Base-by-base conservation (phyloP, 2,888 invertebrate genomes). In the Eueremaeus valkanovi region DNA sequence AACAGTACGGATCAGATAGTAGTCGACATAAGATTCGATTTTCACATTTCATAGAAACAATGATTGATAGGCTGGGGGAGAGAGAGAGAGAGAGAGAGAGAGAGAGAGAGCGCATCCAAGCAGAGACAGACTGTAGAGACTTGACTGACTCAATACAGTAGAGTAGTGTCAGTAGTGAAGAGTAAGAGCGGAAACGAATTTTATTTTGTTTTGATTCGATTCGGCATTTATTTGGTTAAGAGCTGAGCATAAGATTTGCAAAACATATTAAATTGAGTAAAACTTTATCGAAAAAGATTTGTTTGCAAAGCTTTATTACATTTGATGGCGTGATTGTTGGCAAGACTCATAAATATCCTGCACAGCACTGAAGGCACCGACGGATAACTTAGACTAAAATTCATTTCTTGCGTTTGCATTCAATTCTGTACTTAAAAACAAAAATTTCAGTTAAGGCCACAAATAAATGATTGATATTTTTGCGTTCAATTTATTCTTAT, bases 41-140 rank as follows among this genome's bases (percentile, higher is more conserved):
- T 58, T 27, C 24, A 58, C 29, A 27, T 13, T 58, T 58, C 29
- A 3, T 21, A 27, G 58, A 58, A 58, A 58, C 58, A 58, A 58
- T 58, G 58, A 58, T 58, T 58, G 58, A 58, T 58, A 58, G 58
- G 29, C n/a, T n/a, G n/a, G n/a, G n/a, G n/a, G n/a, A n/a, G n/a
- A n/a, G n/a, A n/a, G n/a, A n/a, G n/a, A n/a, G n/a, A n/a, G n/a
- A n/a, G n/a, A n/a, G n/a, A n/a, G n/a, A n/a, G n/a, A n/a, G n/a
- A n/a, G n/a, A n/a, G n/a, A n/a, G n/a, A n/a, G n/a, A n/a, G n/a
- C n/a, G n/a, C n/a, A n/a, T n/a, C n/a, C n/a, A n/a, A n/a, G n/a
- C n/a, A n/a, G n/a, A n/a, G n/a, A n/a, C n/a, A n/a, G n/a, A n/a
- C n/a, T n/a, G n/a, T n/a, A n/a, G n/a, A n/a, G n/a, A n/a, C n/a